Evolutionary conservation across 2,888 invertebrate species (phyloP).

Genomic region (Aleiodes leptofemur): DNA sequence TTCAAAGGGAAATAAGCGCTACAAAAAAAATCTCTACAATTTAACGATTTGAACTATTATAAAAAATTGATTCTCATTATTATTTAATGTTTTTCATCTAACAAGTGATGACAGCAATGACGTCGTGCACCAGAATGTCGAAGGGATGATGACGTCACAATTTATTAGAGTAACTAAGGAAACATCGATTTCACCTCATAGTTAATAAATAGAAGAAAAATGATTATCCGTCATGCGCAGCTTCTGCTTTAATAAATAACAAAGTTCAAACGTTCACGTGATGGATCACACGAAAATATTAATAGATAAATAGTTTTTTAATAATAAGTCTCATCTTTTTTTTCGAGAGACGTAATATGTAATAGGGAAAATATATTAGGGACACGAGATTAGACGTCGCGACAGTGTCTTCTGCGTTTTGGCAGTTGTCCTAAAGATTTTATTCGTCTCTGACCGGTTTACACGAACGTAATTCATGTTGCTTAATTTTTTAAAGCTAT

Average conservation of each 20-base stretch:
- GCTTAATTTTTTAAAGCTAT: background rate
- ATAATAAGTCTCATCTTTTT: slow-evolving; percentile 47
- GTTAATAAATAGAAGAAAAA: slow-evolving; percentile 8
- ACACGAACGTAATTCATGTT: background rate
- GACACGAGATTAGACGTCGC: slow-evolving; percentile 22
- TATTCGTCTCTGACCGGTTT: background rate
- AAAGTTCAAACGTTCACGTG: slow-evolving; percentile 41
- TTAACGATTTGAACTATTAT: no score
- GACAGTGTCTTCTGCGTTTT: slow-evolving; percentile 8
- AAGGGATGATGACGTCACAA: no score
- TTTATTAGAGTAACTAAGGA: no score
- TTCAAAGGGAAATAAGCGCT: no score
- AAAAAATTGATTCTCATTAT: no score
- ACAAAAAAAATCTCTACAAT: no score
- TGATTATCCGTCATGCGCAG: background rate
- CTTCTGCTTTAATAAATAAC: background rate
- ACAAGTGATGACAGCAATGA: no score
- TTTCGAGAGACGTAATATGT: background rate
- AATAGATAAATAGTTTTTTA: slow-evolving; percentile 38
- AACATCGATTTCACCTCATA: slow-evolving; percentile 1
- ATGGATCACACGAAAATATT: slow-evolving; percentile 33
- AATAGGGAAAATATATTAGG: slow-evolving; percentile 2
- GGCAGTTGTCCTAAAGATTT: slow-evolving; percentile 15
- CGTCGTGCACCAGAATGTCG: no score
- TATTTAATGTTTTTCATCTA: no score